Base-by-base conservation (phyloP, 2,888 invertebrate species). In the Herminia tarsipennalis region DNA sequence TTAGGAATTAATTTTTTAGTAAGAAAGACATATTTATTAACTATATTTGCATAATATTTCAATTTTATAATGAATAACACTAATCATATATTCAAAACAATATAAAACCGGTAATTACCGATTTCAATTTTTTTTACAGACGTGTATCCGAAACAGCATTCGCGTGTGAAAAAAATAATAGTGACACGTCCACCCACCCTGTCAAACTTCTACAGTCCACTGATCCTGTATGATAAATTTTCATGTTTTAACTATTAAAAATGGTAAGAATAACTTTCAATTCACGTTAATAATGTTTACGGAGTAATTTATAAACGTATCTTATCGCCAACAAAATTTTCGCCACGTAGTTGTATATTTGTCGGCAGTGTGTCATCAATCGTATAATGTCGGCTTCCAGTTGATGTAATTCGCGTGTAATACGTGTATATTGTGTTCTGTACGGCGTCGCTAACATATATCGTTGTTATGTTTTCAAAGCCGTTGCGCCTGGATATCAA, bases 401-500 rank as follows among this genome's bases (percentile, higher is more conserved):
- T 69, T 58, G 56, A 57, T 71, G 64, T 66, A 76, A 69, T 70
- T 69, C 58, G 60, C 50, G 51, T 56, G 62, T 54, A 66, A 62
- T 69, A 59, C 62, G 50, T 62, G 61, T 61, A 58, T 56, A 51
- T 60, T 49, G 51, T 62, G 53, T 65, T 57, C 35, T 45, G 34
- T 46, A 51, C 44, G 40, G 27, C 42, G 40, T 44, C 34, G 16
- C 38, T 70, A 62, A 66, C 44, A 47, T 62, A 42, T 59, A 38
- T 37, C 41, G 38, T 79, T 70, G 45, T 58, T 75, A 78, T 86
- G 79, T 84, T 85, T 76, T 59, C 62, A 49, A 78, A 97, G 99
- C 99, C 99, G 71, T 94, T 99, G 58, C 95, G 98, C 83, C 93
- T 99, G 85, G 99, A 99, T 88, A 99, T 99, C 82, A 99, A 99